phyloP scores from a whole-genome alignment of 2,888 invertebrate species.

The Agrochola lota region DNA sequence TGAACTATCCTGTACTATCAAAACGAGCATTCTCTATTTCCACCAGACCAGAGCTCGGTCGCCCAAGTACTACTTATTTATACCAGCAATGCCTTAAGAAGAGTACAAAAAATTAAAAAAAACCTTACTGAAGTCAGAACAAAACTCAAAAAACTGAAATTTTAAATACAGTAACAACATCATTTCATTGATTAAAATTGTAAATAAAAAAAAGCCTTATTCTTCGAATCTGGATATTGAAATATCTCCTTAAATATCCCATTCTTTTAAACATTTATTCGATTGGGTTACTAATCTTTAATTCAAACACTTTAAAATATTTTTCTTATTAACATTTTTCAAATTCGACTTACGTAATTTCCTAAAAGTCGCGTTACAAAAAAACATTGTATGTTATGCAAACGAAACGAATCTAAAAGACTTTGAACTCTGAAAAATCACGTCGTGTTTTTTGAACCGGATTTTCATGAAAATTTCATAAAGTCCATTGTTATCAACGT shows the following conservation, averaged over 20 bases:
- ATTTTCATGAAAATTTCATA: constrained; percentile 45
- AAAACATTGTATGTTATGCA: constrained; percentile 19
- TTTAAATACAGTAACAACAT: constrained; percentile 47
- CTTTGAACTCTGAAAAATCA: constrained; percentile 31
- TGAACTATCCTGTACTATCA: too few relatives aligned
- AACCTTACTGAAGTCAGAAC: background rate
- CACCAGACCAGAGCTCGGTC: too few relatives aligned
- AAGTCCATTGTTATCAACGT: constrained; percentile 3
- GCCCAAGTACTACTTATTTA: background rate
- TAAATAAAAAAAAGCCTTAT: constrained; percentile 54
- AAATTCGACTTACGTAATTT: constrained; percentile 42
- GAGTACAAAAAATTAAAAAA: background rate
- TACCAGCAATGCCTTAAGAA: background rate
- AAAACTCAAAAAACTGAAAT: background rate
- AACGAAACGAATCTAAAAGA: constrained; percentile 10
- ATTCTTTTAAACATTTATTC: constrained; percentile 57
- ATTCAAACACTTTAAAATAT: constrained; percentile 20
- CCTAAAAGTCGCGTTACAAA: background rate
- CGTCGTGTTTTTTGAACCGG: constrained; percentile 3
- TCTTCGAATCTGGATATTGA: constrained; percentile 30
- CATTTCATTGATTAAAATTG: constrained; percentile 58
- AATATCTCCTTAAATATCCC: constrained; percentile 35
- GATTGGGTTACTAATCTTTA: constrained; percentile 30
- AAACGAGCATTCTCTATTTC: too few relatives aligned
- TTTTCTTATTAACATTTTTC: constrained; percentile 19